Conservation (phyloP, 2,797 vertebrate genomes). For the Leptodactylus fallax region DNA sequence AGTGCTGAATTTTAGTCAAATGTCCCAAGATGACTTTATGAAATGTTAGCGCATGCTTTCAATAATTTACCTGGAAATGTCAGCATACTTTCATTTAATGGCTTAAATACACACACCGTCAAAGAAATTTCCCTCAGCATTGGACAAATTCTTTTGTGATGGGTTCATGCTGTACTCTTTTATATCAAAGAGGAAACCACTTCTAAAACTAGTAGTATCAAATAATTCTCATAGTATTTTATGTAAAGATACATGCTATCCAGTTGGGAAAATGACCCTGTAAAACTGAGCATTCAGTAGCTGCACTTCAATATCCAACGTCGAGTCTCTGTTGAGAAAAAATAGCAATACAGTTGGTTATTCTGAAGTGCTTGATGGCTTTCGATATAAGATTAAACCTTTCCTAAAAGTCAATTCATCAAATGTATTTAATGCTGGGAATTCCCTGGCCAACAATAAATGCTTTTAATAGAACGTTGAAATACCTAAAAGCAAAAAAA, state of each 20-base stretch:
- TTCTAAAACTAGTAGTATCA: no score
- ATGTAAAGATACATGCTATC: no score
- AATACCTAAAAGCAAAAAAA: neutral
- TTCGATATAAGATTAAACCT: neutral
- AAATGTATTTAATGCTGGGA: neutral
- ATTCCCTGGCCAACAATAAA: neutral
- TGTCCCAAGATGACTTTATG: slow-evolving; percentile 15
- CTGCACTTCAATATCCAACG: no score
- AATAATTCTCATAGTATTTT: no score
- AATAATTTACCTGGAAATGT: slow-evolving; percentile 34
- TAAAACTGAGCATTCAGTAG: no score
- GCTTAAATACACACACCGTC: neutral
- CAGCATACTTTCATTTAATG: slow-evolving; percentile 12
- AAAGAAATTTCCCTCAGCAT: neutral
- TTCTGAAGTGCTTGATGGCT: neutral
- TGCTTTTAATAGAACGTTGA: neutral
- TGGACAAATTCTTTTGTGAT: neutral
- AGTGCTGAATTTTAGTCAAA: slow-evolving; percentile 20
- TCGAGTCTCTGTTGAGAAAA: no score
- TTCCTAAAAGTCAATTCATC: neutral
- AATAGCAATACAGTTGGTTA: neutral
- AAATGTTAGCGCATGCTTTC: neutral
- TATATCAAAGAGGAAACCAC: neutral
- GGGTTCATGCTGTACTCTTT: neutral
- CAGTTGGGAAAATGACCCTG: no score